Evolutionary conservation across 35 echinoderm and acorn worm genomes (phyloP).

Genomic region (Apostichopus japonicus): DNA sequence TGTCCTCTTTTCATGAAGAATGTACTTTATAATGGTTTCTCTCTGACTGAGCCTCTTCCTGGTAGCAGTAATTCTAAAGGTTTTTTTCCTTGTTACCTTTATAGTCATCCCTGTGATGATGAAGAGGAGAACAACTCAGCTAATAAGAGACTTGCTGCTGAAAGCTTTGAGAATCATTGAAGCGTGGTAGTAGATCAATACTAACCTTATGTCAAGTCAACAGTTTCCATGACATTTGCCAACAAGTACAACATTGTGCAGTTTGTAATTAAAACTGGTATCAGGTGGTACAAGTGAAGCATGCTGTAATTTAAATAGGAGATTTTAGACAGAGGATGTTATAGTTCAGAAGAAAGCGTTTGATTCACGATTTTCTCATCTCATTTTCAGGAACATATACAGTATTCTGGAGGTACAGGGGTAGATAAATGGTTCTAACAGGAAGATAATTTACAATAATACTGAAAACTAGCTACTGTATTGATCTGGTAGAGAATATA

Average conservation of each 20-base stretch:
- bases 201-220: background rate
- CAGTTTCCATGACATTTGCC: conserved; percentile 21
- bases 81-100: too few species aligned
- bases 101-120: too few species aligned
- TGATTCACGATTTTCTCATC: background rate
- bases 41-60: too few species aligned
- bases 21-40: too few species aligned
- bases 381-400: background rate
- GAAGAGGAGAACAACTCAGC: too few species aligned
- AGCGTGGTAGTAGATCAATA: too few species aligned
- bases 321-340: background rate
- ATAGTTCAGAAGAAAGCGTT: background rate
- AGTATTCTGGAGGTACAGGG: background rate
- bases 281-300: background rate
- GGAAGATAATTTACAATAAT: background rate
- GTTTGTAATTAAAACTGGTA: conserved; percentile 14
- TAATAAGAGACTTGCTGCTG: too few species aligned
- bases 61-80: too few species aligned
- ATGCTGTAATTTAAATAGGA: background rate
- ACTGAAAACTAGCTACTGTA: background rate
- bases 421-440: background rate
- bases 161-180: too few species aligned
- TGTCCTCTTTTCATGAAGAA: too few species aligned
- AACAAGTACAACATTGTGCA: conserved; percentile 3
- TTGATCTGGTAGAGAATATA: too few species aligned